Conservation (phyloP, 2,797 vertebrate genomes). For the Poeciliopsis gracilis region DNA sequence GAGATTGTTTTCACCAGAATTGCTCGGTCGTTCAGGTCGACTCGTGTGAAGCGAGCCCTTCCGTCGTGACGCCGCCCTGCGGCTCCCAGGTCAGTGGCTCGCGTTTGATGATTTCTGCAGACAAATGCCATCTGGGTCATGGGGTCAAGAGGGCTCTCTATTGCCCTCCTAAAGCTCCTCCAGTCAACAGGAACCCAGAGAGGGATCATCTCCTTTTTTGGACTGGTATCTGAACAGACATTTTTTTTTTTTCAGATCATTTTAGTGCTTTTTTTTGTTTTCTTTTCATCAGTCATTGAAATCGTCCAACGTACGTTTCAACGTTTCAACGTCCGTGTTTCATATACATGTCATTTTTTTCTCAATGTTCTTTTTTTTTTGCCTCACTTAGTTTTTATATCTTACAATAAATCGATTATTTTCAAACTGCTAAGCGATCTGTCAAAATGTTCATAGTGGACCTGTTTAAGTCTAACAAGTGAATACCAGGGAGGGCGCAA, state of each 20-base stretch:
- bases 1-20: conserved; percentile 1
- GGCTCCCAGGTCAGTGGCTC: conserved; percentile 5
- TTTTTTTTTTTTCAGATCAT: conserved; percentile 8
- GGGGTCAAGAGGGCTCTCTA: conserved; percentile 37
- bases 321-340: not conserved
- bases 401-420: not conserved
- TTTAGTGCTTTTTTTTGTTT: not conserved
- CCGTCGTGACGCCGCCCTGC: conserved; percentile 6
- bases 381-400: not conserved
- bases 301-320: no score
- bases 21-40: not conserved
- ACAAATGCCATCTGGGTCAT: conserved; percentile 55
- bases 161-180: conserved; percentile 46
- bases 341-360: not conserved
- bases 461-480: no score
- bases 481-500: no score
- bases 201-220: conserved; percentile 62
- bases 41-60: conserved; percentile 13
- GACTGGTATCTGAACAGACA: conserved; percentile 49
- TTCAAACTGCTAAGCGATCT: not conserved
- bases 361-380: not conserved
- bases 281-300: not conserved
- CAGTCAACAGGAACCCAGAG: conserved; percentile 47
- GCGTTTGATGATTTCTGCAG: conserved; percentile 35
- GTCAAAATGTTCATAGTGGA: not conserved